Evolutionary conservation across 2,888 invertebrate genomes (phyloP).

Genomic region (Oscheius onirici): DNA sequence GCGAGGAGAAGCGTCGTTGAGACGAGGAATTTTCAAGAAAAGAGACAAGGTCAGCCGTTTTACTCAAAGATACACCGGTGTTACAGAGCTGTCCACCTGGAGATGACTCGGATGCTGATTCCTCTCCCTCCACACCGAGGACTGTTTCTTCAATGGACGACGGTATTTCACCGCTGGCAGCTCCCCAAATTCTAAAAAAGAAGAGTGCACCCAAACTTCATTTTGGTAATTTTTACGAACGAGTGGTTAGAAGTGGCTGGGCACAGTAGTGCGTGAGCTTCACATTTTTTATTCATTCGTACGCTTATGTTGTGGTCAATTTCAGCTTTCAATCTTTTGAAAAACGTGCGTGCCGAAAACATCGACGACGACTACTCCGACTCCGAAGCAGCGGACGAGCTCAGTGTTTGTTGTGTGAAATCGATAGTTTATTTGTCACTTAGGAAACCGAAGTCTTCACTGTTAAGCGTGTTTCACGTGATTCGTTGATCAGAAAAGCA

Average conservation of each 20-base stretch:
- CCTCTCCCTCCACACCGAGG: constrained; percentile 68
- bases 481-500: constrained; percentile 16
- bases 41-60: constrained; percentile 50
- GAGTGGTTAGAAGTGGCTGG: not conserved
- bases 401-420: constrained; percentile 23
- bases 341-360: constrained; percentile 60
- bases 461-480: constrained; percentile 23
- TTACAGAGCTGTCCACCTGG: constrained; percentile 36
- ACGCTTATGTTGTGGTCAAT: constrained; percentile 13
- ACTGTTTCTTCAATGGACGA: constrained; percentile 61
- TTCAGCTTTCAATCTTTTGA: constrained; percentile 67
- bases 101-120: constrained; percentile 65
- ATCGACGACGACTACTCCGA: constrained; percentile 72
- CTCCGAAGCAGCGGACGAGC: constrained; percentile 39
- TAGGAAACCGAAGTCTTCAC: constrained; percentile 22
- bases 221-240: constrained; percentile 66
- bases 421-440: constrained; percentile 16
- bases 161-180: constrained; percentile 47
- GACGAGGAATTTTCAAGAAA: constrained; percentile 69
- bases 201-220: constrained; percentile 74
- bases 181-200: constrained; percentile 63
- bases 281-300: constrained; percentile 1
- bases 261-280: not conserved
- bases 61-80: not conserved
- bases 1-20: constrained; percentile 60